phyloP scores from a whole-genome alignment of 2,797 vertebrate genomes.

The Arremon aurantiirostris region DNA sequence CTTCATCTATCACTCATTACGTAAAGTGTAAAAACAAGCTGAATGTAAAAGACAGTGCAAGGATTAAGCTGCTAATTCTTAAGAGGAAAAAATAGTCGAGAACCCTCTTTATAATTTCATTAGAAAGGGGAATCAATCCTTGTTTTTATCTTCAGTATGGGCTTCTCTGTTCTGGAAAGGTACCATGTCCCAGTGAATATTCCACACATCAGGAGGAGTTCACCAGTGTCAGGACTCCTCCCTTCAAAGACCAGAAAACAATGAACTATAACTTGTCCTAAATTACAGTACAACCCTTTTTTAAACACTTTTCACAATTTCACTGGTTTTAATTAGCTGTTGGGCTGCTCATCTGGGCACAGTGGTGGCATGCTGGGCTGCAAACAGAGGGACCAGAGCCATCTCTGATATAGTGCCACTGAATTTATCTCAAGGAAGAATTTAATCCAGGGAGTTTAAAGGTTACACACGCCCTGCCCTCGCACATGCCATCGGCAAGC shows the following conservation, averaged over 20 bases:
- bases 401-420: background rate
- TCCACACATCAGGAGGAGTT: background rate
- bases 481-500: accelerated
- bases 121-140: background rate
- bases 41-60: background rate
- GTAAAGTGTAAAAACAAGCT: background rate
- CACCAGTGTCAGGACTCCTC: background rate
- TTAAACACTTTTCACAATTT: background rate
- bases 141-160: background rate
- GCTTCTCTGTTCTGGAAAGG: background rate
- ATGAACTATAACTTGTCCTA: background rate
- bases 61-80: background rate
- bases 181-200: background rate
- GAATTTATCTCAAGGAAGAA: background rate
- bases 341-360: background rate
- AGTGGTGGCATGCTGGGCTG: background rate
- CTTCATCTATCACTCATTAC: background rate
- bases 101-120: background rate
- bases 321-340: background rate
- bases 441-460: background rate
- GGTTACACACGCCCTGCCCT: background rate
- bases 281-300: background rate
- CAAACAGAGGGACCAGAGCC: background rate
- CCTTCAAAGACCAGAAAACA: background rate
- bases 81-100: background rate